These are phyloP conservation scores for Salminus brasiliensis DNA, from an alignment of 2,113 vertebrate genomes.

Conservation along the genomic window DNA sequence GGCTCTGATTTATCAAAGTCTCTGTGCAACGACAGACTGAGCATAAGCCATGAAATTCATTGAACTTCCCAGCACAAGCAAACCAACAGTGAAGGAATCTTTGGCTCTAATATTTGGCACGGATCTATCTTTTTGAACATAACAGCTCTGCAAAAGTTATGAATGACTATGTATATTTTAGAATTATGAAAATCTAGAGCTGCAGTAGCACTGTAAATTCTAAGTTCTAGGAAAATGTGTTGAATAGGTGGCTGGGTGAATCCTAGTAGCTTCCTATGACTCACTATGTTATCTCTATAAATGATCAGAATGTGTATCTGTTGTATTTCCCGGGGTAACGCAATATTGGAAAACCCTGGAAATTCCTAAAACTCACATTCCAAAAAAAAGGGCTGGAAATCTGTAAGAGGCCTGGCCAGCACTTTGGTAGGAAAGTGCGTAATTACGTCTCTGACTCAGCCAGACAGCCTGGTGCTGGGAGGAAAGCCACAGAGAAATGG, in stretches of 20 bases:
- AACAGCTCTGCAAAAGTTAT: not conserved
- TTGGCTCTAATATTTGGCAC: not conserved
- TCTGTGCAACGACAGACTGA: not conserved
- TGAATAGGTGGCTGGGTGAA: not conserved
- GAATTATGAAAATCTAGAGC: constrained; percentile 13
- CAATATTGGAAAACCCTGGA: not conserved
- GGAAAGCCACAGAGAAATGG: constrained; percentile 27
- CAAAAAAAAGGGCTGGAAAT: constrained; percentile 36
- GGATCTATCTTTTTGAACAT: not conserved
- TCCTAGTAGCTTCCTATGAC: too few species aligned
- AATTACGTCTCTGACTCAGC: constrained; percentile 30
- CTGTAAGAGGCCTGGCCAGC: not conserved
- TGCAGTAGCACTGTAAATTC: not conserved
- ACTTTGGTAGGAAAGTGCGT: constrained; percentile 34
- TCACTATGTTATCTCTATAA: too few species aligned
- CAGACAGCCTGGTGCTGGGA: constrained; percentile 32
- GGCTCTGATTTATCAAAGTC: not conserved
- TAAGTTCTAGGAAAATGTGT: not conserved
- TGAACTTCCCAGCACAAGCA: constrained; percentile 10
- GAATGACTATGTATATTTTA: constrained; percentile 2
- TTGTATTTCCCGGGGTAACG: not conserved
- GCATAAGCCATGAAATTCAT: constrained; percentile 14
- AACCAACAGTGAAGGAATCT: not conserved
- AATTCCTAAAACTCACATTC: constrained; percentile 3
- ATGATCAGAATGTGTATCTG: not conserved